Percentiles rank a stretch among this genome's conserved stretches.
phyloP scores from a whole-genome alignment of 2,113 vertebrate species.

The Thalassoma bifasciatum region DNA sequence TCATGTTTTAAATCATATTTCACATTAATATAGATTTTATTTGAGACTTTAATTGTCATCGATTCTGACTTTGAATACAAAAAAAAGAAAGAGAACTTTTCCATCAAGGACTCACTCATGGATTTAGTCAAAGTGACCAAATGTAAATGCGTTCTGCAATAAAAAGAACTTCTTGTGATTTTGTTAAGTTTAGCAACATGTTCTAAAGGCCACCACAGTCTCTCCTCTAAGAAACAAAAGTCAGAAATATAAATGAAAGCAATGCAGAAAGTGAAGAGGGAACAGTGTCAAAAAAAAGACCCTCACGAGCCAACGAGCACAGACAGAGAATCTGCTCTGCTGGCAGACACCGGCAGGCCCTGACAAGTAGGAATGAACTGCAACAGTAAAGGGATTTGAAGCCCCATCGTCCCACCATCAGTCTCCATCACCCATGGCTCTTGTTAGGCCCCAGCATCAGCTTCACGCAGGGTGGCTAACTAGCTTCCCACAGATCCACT shows the following conservation, averaged over 20 bases:
- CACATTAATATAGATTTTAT: too few species aligned
- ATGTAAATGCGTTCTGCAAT: too few species aligned
- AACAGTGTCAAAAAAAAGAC: neutral
- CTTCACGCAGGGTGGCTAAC: conserved; percentile 54
- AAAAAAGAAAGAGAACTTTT: too few species aligned
- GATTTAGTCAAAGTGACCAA: too few species aligned
- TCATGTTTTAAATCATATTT: too few species aligned
- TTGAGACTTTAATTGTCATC: too few species aligned
- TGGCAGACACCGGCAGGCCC: conserved; percentile 23
- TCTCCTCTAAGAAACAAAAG: neutral
- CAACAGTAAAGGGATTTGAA: conserved; percentile 29
- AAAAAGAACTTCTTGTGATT: too few species aligned
- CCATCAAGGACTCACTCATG: too few species aligned
- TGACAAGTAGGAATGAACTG: conserved; percentile 37
- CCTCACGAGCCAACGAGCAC: neutral
- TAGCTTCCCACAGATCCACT: conserved; percentile 49
- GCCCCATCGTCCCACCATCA: conserved; percentile 51
- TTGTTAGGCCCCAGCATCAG: conserved; percentile 45
- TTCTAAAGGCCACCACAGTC: neutral
- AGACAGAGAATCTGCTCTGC: conserved; percentile 10
- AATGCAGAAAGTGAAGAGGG: neutral
- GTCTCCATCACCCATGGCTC: conserved; percentile 50
- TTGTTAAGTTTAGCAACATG: neutral
- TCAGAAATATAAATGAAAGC: neutral
- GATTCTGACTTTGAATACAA: too few species aligned